Evolutionary conservation across 2,113 vertebrate genomes (phyloP).

Genomic region (Gadus macrocephalus): DNA sequence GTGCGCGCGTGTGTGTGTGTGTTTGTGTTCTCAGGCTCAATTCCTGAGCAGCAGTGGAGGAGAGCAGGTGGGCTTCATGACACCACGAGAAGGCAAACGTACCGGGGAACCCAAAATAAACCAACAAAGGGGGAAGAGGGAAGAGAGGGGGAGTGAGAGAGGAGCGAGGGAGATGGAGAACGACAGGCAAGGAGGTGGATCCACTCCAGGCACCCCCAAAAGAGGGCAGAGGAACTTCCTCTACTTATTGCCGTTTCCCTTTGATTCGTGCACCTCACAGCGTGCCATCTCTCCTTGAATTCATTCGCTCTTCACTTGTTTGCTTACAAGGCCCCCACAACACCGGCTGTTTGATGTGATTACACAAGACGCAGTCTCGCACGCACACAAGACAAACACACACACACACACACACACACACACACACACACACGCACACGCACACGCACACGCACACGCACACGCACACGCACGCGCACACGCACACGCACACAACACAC

Average conservation of each 20-base stretch:
- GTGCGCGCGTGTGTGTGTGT: not conserved
- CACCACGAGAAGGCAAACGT: not conserved
- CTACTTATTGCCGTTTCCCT: not conserved
- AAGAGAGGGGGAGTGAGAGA: not conserved
- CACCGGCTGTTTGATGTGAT: not conserved
- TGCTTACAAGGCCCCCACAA: not conserved
- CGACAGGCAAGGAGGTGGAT: slow-evolving; percentile 2
- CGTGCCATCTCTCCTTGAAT: not conserved
- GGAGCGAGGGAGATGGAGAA: slow-evolving; percentile 2
- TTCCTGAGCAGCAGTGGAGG: not conserved
- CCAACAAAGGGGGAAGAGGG: not conserved
- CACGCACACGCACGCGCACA: too few relatives aligned
- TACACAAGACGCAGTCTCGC: not conserved
- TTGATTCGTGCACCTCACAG: not conserved
- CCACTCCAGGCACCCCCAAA: too few relatives aligned
- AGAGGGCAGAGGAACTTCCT: not conserved
- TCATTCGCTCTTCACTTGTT: not conserved
- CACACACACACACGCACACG: too few relatives aligned
- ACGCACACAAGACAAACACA: too few relatives aligned
- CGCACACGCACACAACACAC: not conserved
- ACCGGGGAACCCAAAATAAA: not conserved
- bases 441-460: too few relatives aligned
- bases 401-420: too few relatives aligned
- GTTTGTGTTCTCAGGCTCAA: not conserved
- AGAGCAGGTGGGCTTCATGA: not conserved